Evolutionary conservation across 1,140 invertebrate species (phyloP), one percentile per base, ranked within the genome.

Genomic region (Nasonia vitripennis): DNA sequence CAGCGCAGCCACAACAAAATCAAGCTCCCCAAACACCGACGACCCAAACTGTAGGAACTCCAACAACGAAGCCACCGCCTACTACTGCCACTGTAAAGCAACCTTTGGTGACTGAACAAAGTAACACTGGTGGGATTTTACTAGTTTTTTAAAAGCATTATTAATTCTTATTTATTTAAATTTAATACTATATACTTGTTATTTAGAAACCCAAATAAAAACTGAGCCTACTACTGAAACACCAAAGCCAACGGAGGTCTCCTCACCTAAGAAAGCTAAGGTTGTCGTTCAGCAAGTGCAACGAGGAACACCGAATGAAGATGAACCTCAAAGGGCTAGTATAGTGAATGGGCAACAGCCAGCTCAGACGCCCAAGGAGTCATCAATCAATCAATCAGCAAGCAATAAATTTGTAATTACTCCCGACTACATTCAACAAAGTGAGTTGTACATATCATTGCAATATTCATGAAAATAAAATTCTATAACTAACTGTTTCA

Each of bases 371-470:
- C 90, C 87, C 70, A 92, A 88, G 87, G 93, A 90, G 11, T 87
- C 89, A 81, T 27, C 27, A 1, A 27, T 27, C 27, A 90, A 78
- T 74, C 89, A 91, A 34, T 87, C 90, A 9, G 90, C 92, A 81
- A 89, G 93, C 85, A 96, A 96, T 91, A 96, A 97, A 93, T 98
- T 98, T 93, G 95, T 97, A 87, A 92, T 98, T 7, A 98, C 97
- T 10, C 96, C 96, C 62, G 97, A 98, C 91, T 98, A 98, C 88
- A 98, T 98, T 90, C 97, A 98, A 91, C 96, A 98, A 94, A 97
- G 96, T 97, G 94, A 95, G 95, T 95, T 55, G 0, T 37, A 31
- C 41, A n/a, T 89, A 86, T 87, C 84, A 79, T 85, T 89, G 2
- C 17, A 41, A n/a, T 55, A 51, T 51, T 78, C 6, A 78, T 51